Base-by-base conservation (phyloP, 2,888 invertebrate species). In the Euphydryas editha region DNA sequence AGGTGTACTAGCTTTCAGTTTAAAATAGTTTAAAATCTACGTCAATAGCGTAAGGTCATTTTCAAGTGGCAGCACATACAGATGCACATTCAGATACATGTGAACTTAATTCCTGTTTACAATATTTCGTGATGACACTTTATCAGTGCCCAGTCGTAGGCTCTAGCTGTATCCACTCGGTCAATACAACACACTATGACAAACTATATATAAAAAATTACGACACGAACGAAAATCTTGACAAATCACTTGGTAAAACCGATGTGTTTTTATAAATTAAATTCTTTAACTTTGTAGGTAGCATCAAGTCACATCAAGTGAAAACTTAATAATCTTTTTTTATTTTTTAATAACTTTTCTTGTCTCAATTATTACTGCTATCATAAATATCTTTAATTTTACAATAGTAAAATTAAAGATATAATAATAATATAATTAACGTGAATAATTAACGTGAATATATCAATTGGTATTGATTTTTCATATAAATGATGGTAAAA, bases 191-290 rank as follows among this genome's bases (percentile, higher is more conserved):
- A n/a, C n/a, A n/a, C 42, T 44, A 44, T 44, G n/a, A 44, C 42
- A 44, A 44, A 44, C n/a, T 44, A 44, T 44, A 44, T 15, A n/a
- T 3, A 44, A 44, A n/a, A 44, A 44, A n/a, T 44, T 44, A n/a
- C 42, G n/a, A 44, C 42, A 0, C 42, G 42, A 44, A n/a, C 2
- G n/a, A 44, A 44, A 44, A 44, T 44, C 42, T 44, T 44, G 42
- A 44, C 42, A 44, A 44, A 44, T 44, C 42, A n/a, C 15, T n/a
- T 6, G 42, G 42, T 44, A 44, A 44, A 44, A 44, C 1, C 42
- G 42, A n/a, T n/a, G n/a, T n/a, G n/a, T n/a, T n/a, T n/a, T n/a
- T n/a, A n/a, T n/a, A n/a, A n/a, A n/a, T n/a, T n/a, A n/a, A n/a
- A n/a, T n/a, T n/a, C n/a, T n/a, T n/a, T n/a, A n/a, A n/a, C n/a